phyloP scores from a whole-genome alignment of 1,140 invertebrate genomes.

The Euura lappo region DNA sequence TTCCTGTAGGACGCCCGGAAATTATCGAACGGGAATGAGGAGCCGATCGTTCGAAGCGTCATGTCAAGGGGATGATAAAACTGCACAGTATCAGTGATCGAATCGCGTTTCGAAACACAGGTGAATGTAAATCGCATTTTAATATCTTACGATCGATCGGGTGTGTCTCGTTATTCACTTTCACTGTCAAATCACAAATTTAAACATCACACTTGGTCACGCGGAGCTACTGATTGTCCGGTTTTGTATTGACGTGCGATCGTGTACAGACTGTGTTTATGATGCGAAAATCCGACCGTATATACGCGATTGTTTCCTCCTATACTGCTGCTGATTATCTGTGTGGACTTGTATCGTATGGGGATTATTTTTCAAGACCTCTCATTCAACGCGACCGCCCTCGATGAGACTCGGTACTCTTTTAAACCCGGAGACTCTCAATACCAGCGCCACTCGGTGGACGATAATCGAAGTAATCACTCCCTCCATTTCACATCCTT shows the following conservation, averaged over 20 bases:
- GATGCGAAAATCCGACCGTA: not conserved
- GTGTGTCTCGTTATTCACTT: not conserved
- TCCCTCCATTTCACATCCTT: not conserved
- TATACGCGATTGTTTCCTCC: not conserved
- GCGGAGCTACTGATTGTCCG: not conserved
- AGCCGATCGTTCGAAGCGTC: too few relatives aligned
- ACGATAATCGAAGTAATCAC: not conserved
- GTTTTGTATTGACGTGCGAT: constrained; percentile 3
- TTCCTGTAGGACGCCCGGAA: too few relatives aligned
- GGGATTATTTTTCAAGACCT: constrained; percentile 20
- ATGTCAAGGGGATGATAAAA: too few relatives aligned
- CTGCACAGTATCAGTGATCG: too few relatives aligned
- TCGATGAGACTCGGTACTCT: constrained; percentile 41
- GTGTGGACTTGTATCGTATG: constrained; percentile 3
- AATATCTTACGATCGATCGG: not conserved
- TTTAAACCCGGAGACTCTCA: constrained; percentile 35
- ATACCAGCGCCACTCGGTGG: constrained; percentile 21
- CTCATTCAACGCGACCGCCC: constrained; percentile 39
- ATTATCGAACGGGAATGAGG: too few relatives aligned
- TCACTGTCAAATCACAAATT: constrained; percentile 27
- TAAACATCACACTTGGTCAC: constrained; percentile 18
- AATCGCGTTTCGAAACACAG: too few relatives aligned
- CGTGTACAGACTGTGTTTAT: constrained; percentile 20
- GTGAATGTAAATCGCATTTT: too few relatives aligned
- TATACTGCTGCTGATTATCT: not conserved